Evolutionary conservation across 1,140 invertebrate species (phyloP), one percentile per base, ranked within the genome.

Genomic region (Sitodiplosis mosellana): DNA sequence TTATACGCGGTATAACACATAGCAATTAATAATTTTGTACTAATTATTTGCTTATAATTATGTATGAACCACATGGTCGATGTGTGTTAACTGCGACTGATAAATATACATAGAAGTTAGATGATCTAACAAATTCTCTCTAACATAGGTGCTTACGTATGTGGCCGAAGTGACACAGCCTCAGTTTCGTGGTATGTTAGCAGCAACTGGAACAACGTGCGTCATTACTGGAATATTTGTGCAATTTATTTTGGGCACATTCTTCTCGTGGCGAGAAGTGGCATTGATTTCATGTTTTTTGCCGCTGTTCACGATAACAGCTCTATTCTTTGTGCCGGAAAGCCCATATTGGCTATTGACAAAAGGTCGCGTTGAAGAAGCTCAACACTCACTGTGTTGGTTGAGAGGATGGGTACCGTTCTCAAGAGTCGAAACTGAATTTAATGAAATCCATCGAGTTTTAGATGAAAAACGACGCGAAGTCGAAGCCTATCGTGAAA

Each of bases 131-230:
- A n/a, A 20, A 19, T 19, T 42, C 12, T 34, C 7, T 5, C 46
- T 20, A n/a, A n/a, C 63, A 18, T 56, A 81, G 77, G 76, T 80
- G 45, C 63, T 86, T 53, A 85, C 82, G 0, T 86, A 85, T 58
- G 80, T 85, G 10, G 81, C 82, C 2, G 83, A 86, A 63, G 75
- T 86, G 8, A 82, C 81, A 2, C 76, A 83, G 54, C 83, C 83
- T 0, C 75, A 81, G 55, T 63, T 84, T 12, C 70, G 83, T 27
- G 83, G 83, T 4, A 73, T 80, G 50, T 60, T 87, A 15, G 72
- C 81, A 1, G 80, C 82, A 1, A 77, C 80, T 12, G 77, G 81
- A 15, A 75, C 78, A 1, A 76, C 81, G 62, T 71, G 76, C 49
- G 75, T 83, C 44, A 83, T 85, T 34, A 58, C 78, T 0, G 83